Evolutionary conservation across 1,140 invertebrate species (phyloP), one percentile per base, ranked within the genome.

Genomic region (Neodiprion fabricii): DNA sequence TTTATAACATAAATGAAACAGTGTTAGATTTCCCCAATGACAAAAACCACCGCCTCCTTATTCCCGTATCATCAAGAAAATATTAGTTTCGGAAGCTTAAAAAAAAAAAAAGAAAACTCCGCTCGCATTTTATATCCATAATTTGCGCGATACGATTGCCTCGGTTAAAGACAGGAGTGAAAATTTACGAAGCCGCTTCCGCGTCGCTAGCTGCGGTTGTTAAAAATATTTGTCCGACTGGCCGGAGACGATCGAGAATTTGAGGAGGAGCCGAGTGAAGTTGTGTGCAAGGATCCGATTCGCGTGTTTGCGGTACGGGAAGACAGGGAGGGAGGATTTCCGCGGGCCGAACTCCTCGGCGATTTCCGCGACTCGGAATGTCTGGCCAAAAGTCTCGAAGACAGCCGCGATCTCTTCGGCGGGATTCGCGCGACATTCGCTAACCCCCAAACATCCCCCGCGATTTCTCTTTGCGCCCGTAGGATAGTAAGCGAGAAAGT

Each of bases 141-240:
- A 21, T 21, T 21, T 21, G 17, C 17, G 17, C 17, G 0, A 21
- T 21, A 21, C 17, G 17, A 21, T 21, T 21, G 28, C 5, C 28
- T 1, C 28, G 28, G 5, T 61, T 14, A 12, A 61, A 17, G 11
- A 61, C n/a, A 5, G 53, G 53, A 4, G 9, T 61, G n/a, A 61
- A 17, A 61, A 61, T 61, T 61, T 61, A 61, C 53, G 53, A 61
- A 61, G 11, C 53, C 8, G 9, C 53, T 61, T 61, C 53, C 53
- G 53, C n/a, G 5, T 14, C n/a, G 5, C 8, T 9, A 5, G 53
- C n/a, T 40, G 28, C 53, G 9, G 67, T 75, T 72, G 74, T 75
- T 75, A 75, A 75, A 75, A 75, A 72, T 75, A 75, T 75, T 75
- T 75, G 74, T 71, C 70, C 74, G 67, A 66, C 66, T 65, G 40